Conservation (phyloP, 2,797 vertebrate species). For the Lutjanus argentimaculatus region DNA sequence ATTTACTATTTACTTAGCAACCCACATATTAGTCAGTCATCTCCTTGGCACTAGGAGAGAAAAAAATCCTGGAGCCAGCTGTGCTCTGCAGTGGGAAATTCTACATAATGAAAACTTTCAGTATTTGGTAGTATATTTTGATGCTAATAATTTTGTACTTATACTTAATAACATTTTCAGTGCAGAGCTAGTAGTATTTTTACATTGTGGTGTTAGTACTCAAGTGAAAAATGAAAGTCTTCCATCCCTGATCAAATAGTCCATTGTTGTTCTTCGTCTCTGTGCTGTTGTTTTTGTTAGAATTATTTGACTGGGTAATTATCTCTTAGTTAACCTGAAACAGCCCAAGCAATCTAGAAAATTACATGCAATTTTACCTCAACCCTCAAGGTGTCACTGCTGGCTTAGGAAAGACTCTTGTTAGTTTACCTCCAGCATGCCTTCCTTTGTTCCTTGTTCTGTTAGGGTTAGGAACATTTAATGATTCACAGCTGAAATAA, state of each 20-base stretch:
- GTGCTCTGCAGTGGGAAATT: too few species aligned
- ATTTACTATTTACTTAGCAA: too few species aligned
- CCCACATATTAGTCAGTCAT: too few species aligned
- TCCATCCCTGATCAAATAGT: not conserved
- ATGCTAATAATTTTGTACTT: not conserved
- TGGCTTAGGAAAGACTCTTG: slow-evolving; percentile 58
- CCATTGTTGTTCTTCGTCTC: not conserved
- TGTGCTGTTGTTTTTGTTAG: not conserved
- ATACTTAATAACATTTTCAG: not conserved
- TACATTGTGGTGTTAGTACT: not conserved
- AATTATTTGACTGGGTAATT: not conserved
- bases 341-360: not conserved
- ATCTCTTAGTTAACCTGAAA: not conserved
- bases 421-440: not conserved
- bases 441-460: slow-evolving; percentile 42
- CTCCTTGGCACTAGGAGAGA: too few species aligned
- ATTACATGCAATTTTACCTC: slow-evolving; percentile 13
- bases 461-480: slow-evolving; percentile 17
- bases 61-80: too few species aligned
- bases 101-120: not conserved
- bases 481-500: slow-evolving; percentile 34
- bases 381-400: slow-evolving; percentile 75
- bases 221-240: not conserved
- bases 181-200: not conserved
- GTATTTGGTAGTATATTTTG: not conserved